Evolutionary conservation across 2,797 vertebrate genomes (phyloP).

Genomic region (Galagoides demidoff): DNA sequence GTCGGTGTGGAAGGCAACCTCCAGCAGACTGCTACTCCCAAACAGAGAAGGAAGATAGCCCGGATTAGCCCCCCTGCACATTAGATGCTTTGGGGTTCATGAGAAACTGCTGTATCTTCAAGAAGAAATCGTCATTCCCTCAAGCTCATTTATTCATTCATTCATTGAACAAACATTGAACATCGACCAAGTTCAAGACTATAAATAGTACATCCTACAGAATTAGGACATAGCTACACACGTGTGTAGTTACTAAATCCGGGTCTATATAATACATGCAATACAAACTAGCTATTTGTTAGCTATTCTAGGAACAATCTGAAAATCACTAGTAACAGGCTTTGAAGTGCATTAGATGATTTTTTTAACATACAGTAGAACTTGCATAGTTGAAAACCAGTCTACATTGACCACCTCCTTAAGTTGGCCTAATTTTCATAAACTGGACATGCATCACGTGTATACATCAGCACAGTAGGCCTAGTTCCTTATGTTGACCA

Average conservation of each 20-base stretch:
- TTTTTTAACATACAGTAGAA: not conserved
- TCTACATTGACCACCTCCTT: too few species aligned
- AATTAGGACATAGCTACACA: not conserved
- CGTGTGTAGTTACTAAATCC: not conserved
- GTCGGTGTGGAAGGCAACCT: not conserved
- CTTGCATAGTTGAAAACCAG: too few species aligned
- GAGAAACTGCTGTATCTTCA: not conserved
- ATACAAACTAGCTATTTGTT: not conserved
- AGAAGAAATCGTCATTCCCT: not conserved
- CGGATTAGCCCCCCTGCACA: rapidly evolving
- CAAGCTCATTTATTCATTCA: not conserved
- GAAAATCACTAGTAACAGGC: not conserved
- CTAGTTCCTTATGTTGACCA: too few species aligned
- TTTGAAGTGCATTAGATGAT: not conserved
- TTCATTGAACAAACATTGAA: constrained; percentile 15
- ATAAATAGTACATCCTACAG: not conserved
- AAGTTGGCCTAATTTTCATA: too few species aligned
- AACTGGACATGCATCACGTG: too few species aligned
- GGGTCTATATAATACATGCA: not conserved
- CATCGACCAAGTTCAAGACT: not conserved
- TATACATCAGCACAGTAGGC: too few species aligned
- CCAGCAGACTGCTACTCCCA: not conserved
- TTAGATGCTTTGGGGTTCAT: not conserved
- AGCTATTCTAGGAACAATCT: not conserved
- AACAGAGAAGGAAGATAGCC: not conserved